A percentile compares a stretch with the other conserved stretches of the same genome.
These are phyloP conservation scores for Protodeltote pygarga DNA, from an alignment of 2,888 invertebrate genomes.

Conservation along the genomic window DNA sequence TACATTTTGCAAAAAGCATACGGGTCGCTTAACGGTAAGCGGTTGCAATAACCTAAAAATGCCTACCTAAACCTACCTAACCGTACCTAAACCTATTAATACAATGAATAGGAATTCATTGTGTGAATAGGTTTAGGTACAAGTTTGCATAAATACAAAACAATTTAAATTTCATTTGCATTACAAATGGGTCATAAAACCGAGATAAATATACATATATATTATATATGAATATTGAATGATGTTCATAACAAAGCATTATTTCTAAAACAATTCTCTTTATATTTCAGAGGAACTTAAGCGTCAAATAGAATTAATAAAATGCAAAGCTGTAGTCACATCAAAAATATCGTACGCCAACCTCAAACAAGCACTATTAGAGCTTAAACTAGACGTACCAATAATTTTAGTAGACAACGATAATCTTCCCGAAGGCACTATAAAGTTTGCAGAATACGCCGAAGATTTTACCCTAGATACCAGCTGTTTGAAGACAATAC, in stretches of 20 bases:
- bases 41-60: too few relatives aligned
- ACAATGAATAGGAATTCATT: too few relatives aligned
- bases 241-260: not conserved
- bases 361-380: conserved; percentile 78
- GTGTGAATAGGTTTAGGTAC: too few relatives aligned
- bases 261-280: not conserved
- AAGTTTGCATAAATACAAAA: too few relatives aligned
- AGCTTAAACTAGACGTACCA: conserved; percentile 79
- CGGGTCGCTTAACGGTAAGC: too few relatives aligned
- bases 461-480: conserved; percentile 84
- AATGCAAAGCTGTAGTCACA: conserved; percentile 89
- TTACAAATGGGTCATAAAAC: too few relatives aligned
- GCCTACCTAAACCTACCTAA: too few relatives aligned
- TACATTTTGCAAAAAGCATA: too few relatives aligned
- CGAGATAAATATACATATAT: too few relatives aligned
- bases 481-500: conserved; percentile 77
- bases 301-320: conserved; percentile 87
- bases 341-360: conserved; percentile 82
- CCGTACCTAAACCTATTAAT: too few relatives aligned
- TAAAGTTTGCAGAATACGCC: conserved; percentile 89
- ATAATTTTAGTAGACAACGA: conserved; percentile 81
- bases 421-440: conserved; percentile 84
- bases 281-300: conserved; percentile 89
- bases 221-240: too few relatives aligned
- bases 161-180: too few relatives aligned